A percentile compares a stretch with the other conserved stretches of the same genome.
phyloP scores from a whole-genome alignment of 2,888 invertebrate species.

The Epiblema foenella region DNA sequence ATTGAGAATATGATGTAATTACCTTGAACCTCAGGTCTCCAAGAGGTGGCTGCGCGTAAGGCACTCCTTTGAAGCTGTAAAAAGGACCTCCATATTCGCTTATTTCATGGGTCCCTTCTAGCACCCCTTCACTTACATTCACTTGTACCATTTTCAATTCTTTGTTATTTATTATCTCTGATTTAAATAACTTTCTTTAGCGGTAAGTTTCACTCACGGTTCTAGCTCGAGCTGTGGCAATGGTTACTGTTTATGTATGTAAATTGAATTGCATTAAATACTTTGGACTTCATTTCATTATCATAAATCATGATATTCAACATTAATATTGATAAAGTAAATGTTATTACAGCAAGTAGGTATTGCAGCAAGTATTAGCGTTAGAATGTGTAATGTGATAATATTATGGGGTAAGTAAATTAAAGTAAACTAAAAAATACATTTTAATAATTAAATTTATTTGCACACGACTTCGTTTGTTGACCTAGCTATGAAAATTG shows the following conservation, averaged over 20 bases:
- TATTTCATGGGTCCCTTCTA: slow-evolving; percentile 60
- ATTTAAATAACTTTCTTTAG: neutral
- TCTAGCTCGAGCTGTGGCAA: neutral
- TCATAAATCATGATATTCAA: neutral
- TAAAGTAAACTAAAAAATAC: too few species aligned
- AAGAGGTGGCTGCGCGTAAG: slow-evolving; percentile 68
- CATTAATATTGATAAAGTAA: slow-evolving; percentile 7
- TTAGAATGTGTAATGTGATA: neutral
- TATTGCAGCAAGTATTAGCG: neutral
- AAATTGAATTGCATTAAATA: slow-evolving; percentile 21
- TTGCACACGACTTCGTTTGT: too few species aligned
- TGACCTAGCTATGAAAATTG: too few species aligned
- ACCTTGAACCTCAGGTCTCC: slow-evolving; percentile 69
- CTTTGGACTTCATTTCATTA: slow-evolving; percentile 5
- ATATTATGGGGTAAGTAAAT: neutral
- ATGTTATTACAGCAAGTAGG: neutral
- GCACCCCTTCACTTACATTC: slow-evolving; percentile 56
- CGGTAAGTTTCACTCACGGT: neutral
- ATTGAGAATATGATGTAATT: neutral
- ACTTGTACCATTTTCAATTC: slow-evolving; percentile 53
- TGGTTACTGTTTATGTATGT: neutral
- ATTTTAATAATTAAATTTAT: too few species aligned
- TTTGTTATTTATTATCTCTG: neutral
- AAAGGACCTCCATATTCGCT: slow-evolving; percentile 59
- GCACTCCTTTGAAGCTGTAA: slow-evolving; percentile 70